Conservation (phyloP, 2,888 invertebrate genomes). For the Oxycera nigricornis region DNA sequence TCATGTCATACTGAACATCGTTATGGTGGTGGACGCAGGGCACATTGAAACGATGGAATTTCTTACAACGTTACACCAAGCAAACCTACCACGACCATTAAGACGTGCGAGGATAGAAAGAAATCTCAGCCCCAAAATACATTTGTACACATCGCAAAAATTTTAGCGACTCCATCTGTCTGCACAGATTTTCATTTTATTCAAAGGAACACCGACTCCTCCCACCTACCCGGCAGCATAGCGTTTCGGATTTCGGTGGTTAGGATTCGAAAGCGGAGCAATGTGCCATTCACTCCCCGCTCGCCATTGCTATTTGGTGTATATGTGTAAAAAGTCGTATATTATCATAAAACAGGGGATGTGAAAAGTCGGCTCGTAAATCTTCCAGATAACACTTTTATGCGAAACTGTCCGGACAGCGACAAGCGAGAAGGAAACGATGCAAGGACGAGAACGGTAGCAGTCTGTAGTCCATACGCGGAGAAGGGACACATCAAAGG, state of each 20-base stretch:
- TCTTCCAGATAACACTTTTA: constrained; percentile 64
- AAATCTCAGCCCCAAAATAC: constrained; percentile 18
- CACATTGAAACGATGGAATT: constrained; percentile 13
- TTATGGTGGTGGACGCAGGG: constrained; percentile 20
- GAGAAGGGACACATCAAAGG: constrained; percentile 1
- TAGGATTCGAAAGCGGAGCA: not conserved
- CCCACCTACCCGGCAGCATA: not conserved
- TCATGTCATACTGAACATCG: constrained; percentile 16
- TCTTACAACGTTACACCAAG: not conserved
- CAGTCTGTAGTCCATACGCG: not conserved
- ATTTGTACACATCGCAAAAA: constrained; percentile 8
- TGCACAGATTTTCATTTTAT: constrained; percentile 35
- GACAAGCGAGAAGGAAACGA: constrained; percentile 9
- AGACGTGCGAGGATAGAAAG: constrained; percentile 2
- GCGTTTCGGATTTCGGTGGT: not conserved
- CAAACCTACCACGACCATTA: not conserved
- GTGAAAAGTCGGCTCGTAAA: constrained; percentile 64
- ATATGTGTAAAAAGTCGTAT: constrained; percentile 42
- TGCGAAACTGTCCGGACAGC: constrained; percentile 61
- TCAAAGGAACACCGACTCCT: constrained; percentile 17
- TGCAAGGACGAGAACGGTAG: not conserved
- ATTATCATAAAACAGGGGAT: constrained; percentile 55
- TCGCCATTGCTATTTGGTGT: constrained; percentile 8
- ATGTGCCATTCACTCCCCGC: not conserved
- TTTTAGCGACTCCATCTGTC: constrained; percentile 37